These are phyloP conservation scores for Aethina tumida DNA, from an alignment of 1,140 invertebrate species.

Conservation along the genomic window DNA sequence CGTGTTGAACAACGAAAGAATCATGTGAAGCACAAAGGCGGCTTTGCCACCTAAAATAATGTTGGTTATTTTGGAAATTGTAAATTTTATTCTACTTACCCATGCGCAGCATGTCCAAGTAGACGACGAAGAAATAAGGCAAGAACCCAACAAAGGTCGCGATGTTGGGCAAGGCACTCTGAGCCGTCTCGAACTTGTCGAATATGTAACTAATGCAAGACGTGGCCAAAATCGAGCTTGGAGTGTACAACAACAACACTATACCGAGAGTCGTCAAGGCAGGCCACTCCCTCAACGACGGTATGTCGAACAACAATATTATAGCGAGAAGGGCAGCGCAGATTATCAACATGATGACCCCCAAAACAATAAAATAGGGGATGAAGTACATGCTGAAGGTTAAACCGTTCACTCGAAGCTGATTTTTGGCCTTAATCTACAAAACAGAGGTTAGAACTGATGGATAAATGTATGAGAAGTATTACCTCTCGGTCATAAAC, in stretches of 20 bases:
- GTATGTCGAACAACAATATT: slow-evolving; percentile 58
- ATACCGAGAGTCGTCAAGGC: slow-evolving; percentile 57
- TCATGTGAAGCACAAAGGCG: slow-evolving; percentile 55
- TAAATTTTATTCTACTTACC: slow-evolving; percentile 37
- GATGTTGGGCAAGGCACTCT: slow-evolving; percentile 67
- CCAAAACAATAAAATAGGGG: slow-evolving; percentile 61
- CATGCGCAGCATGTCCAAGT: slow-evolving; percentile 57
- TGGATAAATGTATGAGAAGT: slow-evolving; percentile 1
- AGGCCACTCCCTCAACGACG: slow-evolving; percentile 53
- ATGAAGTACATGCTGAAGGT: slow-evolving; percentile 68
- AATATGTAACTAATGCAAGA: slow-evolving; percentile 72
- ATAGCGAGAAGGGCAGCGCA: slow-evolving; percentile 54
- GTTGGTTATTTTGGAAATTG: not conserved
- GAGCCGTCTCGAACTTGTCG: slow-evolving; percentile 70
- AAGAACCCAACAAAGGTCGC: slow-evolving; percentile 62
- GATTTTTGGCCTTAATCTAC: slow-evolving; percentile 73
- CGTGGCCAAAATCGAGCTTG: slow-evolving; percentile 62
- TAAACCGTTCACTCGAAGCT: slow-evolving; percentile 71
- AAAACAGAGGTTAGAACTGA: slow-evolving; percentile 27
- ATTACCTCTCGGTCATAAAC: slow-evolving; percentile 74
- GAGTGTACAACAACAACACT: slow-evolving; percentile 62
- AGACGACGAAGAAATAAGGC: slow-evolving; percentile 60
- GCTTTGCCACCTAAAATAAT: slow-evolving; percentile 47
- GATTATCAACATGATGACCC: slow-evolving; percentile 58
- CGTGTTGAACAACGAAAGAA: slow-evolving; percentile 61